Evolutionary conservation across 2,113 vertebrate species (phyloP).

Genomic region (Haplotaxodon microlepis): DNA sequence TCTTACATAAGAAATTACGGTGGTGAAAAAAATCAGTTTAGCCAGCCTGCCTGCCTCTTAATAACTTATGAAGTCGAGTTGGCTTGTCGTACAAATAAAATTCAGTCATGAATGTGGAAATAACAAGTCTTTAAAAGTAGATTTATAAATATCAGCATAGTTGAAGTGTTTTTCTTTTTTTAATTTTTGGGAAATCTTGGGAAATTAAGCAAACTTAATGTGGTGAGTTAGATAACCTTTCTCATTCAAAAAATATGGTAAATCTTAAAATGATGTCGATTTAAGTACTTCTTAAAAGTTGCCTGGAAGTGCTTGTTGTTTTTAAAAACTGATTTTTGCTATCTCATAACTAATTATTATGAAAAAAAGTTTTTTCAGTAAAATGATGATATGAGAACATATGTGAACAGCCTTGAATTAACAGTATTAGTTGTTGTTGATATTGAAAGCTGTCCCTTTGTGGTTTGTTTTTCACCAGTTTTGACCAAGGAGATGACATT

Average conservation of each 20-base stretch:
- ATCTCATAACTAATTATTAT: neutral
- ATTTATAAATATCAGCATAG: neutral
- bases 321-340: neutral
- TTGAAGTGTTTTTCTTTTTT: neutral
- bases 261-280: neutral
- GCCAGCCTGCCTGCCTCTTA: neutral
- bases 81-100: neutral
- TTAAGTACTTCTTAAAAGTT: neutral
- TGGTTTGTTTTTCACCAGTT: neutral
- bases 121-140: neutral
- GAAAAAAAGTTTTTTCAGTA: neutral
- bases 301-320: neutral
- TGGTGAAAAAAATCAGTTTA: neutral
- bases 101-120: neutral
- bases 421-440: neutral
- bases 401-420: neutral
- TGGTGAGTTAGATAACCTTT: neutral
- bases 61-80: neutral
- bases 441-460: neutral
- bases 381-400: neutral
- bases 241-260: neutral
- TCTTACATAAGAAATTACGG: neutral
- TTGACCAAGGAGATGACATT: neutral
- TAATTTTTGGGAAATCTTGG: neutral
- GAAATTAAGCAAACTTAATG: neutral